Percentiles rank a stretch among this genome's conserved stretches.
phyloP scores from a whole-genome alignment of 2,888 invertebrate genomes.

The Dioctria rufipes region DNA sequence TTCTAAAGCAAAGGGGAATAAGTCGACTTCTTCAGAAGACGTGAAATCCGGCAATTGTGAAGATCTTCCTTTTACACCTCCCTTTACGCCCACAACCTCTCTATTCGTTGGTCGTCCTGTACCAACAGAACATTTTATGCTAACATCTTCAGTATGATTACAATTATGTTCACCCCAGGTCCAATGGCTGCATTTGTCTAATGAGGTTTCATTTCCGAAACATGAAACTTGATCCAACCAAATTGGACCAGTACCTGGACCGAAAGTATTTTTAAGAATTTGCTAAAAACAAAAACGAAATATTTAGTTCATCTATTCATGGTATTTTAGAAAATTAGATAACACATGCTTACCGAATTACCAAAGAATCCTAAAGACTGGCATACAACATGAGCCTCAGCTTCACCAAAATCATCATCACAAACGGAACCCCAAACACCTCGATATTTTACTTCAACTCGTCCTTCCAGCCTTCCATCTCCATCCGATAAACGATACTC shows the following conservation, averaged over 20 bases:
- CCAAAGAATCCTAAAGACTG: constrained; percentile 75
- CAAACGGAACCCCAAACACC: constrained; percentile 85
- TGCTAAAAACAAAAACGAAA: constrained; percentile 61
- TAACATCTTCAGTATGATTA: constrained; percentile 81
- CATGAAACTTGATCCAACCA: constrained; percentile 82
- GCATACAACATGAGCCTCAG: constrained; percentile 78
- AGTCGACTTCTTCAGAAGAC: constrained; percentile 43
- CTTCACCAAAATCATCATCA: constrained; percentile 81
- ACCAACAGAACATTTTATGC: constrained; percentile 71
- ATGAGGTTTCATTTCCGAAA: constrained; percentile 76
- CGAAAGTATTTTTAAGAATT: constrained; percentile 67
- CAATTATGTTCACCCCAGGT: constrained; percentile 82
- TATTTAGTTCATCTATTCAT: neutral
- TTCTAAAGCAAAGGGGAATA: constrained; percentile 65
- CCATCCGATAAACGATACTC: constrained; percentile 78
- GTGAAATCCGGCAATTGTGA: constrained; percentile 32
- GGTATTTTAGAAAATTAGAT: neutral
- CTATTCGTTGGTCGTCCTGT: constrained; percentile 56
- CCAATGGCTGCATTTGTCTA: constrained; percentile 78
- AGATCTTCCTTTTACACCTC: constrained; percentile 15
- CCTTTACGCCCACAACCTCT: constrained; percentile 56
- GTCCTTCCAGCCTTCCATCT: constrained; percentile 74
- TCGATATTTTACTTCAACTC: constrained; percentile 79
- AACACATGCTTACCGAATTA: constrained; percentile 65
- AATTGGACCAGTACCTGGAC: constrained; percentile 76